Evolutionary conservation across 2,797 vertebrate genomes (phyloP).

Genomic region (Astyanax mexicanus): DNA sequence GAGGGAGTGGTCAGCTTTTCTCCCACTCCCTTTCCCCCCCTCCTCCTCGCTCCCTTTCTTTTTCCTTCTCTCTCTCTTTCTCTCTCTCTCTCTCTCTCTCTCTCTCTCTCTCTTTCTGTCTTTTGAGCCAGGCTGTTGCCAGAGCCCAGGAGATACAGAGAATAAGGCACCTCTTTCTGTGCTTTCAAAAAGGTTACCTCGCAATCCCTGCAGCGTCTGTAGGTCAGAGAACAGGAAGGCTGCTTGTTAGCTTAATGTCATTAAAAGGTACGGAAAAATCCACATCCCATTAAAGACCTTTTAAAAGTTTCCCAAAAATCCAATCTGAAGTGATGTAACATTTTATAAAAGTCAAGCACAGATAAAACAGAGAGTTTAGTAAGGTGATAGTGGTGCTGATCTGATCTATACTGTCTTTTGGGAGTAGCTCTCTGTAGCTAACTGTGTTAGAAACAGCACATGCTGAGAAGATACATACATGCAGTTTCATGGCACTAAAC

Average conservation of each 20-base stretch:
- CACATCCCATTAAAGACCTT: constrained; percentile 14
- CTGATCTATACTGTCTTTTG: no score
- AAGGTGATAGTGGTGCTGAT: not conserved
- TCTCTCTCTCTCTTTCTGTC: constrained; percentile 5
- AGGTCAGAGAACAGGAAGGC: constrained; percentile 23
- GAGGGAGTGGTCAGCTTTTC: constrained; percentile 13
- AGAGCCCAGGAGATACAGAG: not conserved
- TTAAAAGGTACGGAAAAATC: constrained; percentile 28
- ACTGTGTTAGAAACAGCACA: constrained; percentile 16
- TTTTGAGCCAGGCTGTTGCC: not conserved
- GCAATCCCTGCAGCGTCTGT: constrained; percentile 17
- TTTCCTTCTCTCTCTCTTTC: constrained; percentile 7
- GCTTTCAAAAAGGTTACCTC: constrained; percentile 38
- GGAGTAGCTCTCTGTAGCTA: not conserved
- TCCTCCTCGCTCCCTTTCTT: constrained; percentile 1
- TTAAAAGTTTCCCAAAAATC: not conserved
- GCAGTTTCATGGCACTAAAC: not conserved
- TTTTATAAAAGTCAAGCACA: not conserved
- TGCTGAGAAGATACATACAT: not conserved
- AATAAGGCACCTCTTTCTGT: constrained; percentile 38
- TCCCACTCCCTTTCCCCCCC: not conserved
- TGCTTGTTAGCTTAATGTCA: constrained; percentile 30
- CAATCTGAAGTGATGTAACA: no score
- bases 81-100: not conserved
- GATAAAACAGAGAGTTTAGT: not conserved